Evolutionary conservation across 2,888 invertebrate genomes (phyloP), one percentile per base, ranked within the genome.

Genomic region (Palloptera scutellata): DNA sequence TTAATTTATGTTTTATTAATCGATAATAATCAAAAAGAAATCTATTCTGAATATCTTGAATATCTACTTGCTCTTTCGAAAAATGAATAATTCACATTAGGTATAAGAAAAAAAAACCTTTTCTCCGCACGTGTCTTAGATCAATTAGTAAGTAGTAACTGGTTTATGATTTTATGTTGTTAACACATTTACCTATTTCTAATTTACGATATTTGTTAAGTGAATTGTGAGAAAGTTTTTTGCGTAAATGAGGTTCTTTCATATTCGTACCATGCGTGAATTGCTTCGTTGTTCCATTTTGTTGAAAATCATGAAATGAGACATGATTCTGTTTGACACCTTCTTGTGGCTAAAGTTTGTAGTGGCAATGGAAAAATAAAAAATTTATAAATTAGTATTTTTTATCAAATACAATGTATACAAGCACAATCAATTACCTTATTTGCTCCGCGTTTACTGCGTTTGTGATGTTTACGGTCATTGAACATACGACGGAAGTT

Each of bases 271-370:
- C 94, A 89, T 93, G 92, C 84, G 93, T 91, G 87, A 94, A 79
- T 74, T 83, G 92, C 87, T 94, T 94, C 70, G 92, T 92, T 80
- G 92, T 91, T 83, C 94, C 94, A 81, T 94, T 94, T 87, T 94
- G 93, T 86, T 93, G 93, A 86, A 94, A 93, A 87, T 94, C 94
- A 60, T 93, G 93, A 87, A 94, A 94, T 85, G 93, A 93, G 77
- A 94, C 94, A 86, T 94, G 94, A 85, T 94, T 94, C 79, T 90
- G 90, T 87, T 85, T 85, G 15, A 93, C 93, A 78, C 93, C 92
- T 84, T 94, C 93, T 92, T 93, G 87, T 70, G 88, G 87, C 70
- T 88, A 87, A 58, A 70, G 57, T n/a, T 61, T 30, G 30, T 4
- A 30, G 30, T 30, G 30, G 30, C 3, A 30, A 30, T 1, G 17